Evolutionary conservation across 2,113 vertebrate genomes (phyloP).

Genomic region (Edolisoma coerulescens): DNA sequence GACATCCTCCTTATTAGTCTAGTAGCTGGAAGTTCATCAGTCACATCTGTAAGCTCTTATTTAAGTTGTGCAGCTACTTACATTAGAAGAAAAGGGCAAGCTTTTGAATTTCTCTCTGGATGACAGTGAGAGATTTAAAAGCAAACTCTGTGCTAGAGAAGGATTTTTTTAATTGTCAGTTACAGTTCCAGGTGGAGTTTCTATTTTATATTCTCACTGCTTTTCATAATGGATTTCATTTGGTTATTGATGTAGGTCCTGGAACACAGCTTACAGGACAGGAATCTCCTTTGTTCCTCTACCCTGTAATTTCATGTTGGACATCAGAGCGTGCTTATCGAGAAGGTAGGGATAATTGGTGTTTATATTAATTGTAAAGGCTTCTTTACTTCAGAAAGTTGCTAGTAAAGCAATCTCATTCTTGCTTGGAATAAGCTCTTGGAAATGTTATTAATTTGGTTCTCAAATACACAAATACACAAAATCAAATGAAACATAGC

Average conservation of each 20-base stretch:
- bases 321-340: slow-evolving; percentile 70
- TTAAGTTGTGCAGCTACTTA: neutral
- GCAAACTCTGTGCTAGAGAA: neutral
- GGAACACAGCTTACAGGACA: slow-evolving; percentile 62
- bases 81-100: neutral
- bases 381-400: neutral
- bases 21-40: neutral
- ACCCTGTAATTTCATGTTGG: slow-evolving; percentile 77
- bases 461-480: neutral
- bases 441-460: neutral
- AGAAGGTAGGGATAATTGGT: slow-evolving; percentile 70
- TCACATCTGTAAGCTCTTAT: neutral
- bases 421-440: neutral
- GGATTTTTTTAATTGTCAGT: neutral
- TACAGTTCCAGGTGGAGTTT: neutral
- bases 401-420: neutral
- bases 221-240: slow-evolving; percentile 1
- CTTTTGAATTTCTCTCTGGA: neutral
- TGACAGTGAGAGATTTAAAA: neutral
- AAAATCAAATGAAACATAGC: neutral
- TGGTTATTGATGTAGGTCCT: slow-evolving; percentile 33
- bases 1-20: neutral
- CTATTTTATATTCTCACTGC: neutral
- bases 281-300: slow-evolving; percentile 77
- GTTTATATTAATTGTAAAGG: neutral